Evolutionary conservation across 2,888 invertebrate species (phyloP), one percentile per base, ranked within the genome.

Genomic region (Epicampocera succincta): DNA sequence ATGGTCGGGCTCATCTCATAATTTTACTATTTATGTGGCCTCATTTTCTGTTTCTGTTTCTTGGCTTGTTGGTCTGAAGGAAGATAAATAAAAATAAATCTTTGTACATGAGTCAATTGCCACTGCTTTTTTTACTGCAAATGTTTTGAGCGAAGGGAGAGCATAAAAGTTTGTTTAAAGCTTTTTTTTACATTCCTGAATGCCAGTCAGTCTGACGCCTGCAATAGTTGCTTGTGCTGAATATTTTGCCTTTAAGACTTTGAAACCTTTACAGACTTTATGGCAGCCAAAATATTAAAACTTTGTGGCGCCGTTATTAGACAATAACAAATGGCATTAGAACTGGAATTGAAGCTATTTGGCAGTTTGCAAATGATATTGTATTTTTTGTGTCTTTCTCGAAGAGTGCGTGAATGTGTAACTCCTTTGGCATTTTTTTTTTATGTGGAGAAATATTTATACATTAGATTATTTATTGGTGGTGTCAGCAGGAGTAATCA

Each of bases 241-340:
- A 17, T 40, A 48, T 11, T 56, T 68, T 61, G 65, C 56, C 61
- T 40, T 29, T 66, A 33, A 50, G 60, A 48, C 40, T 42, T 58
- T 11, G 68, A 63, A 78, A 66, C 58, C 44, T 77, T 80, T 84
- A 52, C 84, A 89, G 89, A 89, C 89, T 88, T 86, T 84, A 79
- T 82, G 89, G 88, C 89, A 88, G 85, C 89, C 84, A 85, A 86
- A 85, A 87, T 88, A 88, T 89, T 87, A 89, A 85, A 76, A 86
- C 85, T 54, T 85, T 85, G 84, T 88, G 89, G 89, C 89, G 89
- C 89, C 89, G 86, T 77, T 63, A 75, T 46, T 71, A 66, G 69
- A 73, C 63, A 69, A 73, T 69, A 74, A 58, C 56, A 82, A 77
- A 73, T 82, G 58, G 69, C 44, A 71, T 46, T 52, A 40, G 21